phyloP scores from a whole-genome alignment of 2,888 invertebrate species.

The Orchesellides sinensis region DNA sequence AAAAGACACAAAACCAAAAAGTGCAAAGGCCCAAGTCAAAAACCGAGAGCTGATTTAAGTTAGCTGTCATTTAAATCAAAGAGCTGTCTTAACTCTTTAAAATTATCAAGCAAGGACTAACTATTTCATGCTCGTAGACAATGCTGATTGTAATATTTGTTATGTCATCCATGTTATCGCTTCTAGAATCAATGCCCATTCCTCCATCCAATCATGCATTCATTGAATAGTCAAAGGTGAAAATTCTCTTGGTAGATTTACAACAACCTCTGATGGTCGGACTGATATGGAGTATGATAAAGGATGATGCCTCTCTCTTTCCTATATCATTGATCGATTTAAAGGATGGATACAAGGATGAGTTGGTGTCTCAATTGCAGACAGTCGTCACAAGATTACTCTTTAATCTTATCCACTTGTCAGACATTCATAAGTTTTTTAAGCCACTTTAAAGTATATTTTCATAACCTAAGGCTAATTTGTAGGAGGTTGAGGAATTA shows the following conservation, averaged over 20 bases:
- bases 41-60: conserved; percentile 53
- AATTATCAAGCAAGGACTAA: conserved; percentile 7
- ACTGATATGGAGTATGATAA: conserved; percentile 29
- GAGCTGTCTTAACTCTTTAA: conserved; percentile 57
- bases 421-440: too few species aligned
- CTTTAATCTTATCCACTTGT: too few species aligned
- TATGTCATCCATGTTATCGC: conserved; percentile 26
- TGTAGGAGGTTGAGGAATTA: too few species aligned
- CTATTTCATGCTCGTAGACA: conserved; percentile 5
- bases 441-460: too few species aligned
- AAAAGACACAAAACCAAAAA: conserved; percentile 32
- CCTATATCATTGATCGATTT: too few species aligned
- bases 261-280: conserved; percentile 21
- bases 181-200: too few species aligned
- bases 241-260: conserved; percentile 30
- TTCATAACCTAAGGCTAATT: too few species aligned
- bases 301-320: background rate
- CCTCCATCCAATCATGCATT: background rate
- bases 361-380: too few species aligned
- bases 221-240: conserved; percentile 22
- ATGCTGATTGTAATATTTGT: background rate
- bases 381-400: too few species aligned
- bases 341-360: too few species aligned
- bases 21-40: conserved; percentile 42
- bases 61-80: conserved; percentile 47